These are phyloP conservation scores for Pygathrix nemaeus DNA, from an alignment of 2,113 vertebrate species.

Conservation along the genomic window DNA sequence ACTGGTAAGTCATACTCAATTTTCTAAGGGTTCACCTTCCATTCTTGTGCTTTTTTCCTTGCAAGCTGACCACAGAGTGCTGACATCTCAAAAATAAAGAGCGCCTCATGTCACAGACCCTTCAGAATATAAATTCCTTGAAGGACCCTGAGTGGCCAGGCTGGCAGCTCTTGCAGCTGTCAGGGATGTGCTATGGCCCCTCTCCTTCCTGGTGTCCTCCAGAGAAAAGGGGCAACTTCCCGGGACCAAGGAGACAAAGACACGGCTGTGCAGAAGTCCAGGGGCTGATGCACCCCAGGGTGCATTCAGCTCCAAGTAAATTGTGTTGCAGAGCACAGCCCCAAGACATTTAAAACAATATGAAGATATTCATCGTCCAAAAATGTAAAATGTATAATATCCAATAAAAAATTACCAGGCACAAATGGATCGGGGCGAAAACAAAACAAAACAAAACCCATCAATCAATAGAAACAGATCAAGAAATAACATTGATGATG, in stretches of 20 bases:
- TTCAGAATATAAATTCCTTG: not conserved
- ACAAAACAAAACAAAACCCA: too few species aligned
- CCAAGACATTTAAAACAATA: not conserved
- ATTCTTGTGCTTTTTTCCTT: not conserved
- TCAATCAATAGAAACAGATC: too few species aligned
- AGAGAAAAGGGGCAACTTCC: not conserved
- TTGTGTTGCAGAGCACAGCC: not conserved
- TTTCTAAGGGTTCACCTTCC: not conserved
- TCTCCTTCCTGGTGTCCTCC: not conserved
- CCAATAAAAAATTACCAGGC: not conserved
- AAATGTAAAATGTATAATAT: not conserved
- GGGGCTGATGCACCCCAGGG: not conserved
- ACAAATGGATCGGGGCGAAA: not conserved
- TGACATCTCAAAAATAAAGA: not conserved
- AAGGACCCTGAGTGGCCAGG: not conserved
- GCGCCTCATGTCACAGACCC: not conserved
- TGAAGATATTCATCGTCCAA: not conserved
- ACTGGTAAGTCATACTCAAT: too few species aligned
- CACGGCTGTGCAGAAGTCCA: not conserved
- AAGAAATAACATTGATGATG: not conserved
- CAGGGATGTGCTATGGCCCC: not conserved
- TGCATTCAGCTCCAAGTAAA: not conserved
- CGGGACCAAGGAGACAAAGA: not conserved
- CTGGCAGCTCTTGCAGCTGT: not conserved
- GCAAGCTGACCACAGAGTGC: not conserved